phyloP scores from a whole-genome alignment of 2,888 invertebrate species.

The Cepaea hortensis region DNA sequence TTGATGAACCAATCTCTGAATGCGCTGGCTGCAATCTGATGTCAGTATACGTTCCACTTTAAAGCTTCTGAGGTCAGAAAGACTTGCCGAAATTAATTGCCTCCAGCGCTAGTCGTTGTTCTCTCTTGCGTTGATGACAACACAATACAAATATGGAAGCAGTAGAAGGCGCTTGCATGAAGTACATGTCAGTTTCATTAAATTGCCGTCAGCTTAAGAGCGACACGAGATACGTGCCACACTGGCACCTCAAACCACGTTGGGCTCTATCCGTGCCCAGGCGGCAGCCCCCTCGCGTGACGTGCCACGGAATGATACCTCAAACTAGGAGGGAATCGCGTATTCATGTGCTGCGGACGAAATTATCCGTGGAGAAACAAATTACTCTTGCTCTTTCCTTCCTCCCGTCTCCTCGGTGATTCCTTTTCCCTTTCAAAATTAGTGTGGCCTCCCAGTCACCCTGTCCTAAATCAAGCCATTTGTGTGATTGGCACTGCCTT shows the following conservation, averaged over 20 bases:
- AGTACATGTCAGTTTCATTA: slow-evolving; percentile 42
- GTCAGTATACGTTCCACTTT: not conserved
- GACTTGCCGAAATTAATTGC: slow-evolving; percentile 32
- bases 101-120: not conserved
- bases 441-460: slow-evolving; percentile 4
- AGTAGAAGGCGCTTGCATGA: not conserved
- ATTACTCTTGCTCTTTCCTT: slow-evolving; percentile 27
- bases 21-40: not conserved
- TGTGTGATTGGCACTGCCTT: slow-evolving; percentile 29
- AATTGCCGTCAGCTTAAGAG: slow-evolving; percentile 32
- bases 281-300: slow-evolving; percentile 29
- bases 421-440: slow-evolving; percentile 18
- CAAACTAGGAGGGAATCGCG: slow-evolving; percentile 27
- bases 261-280: not conserved
- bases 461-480: slow-evolving; percentile 28
- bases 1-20: too few species aligned
- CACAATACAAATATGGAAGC: slow-evolving; percentile 17
- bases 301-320: slow-evolving; percentile 16
- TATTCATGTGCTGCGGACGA: slow-evolving; percentile 30
- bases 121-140: slow-evolving; percentile 6
- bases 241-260: not conserved
- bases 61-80: not conserved
- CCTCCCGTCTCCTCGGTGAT: not conserved
- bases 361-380: slow-evolving; percentile 42
- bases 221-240: slow-evolving; percentile 16